These are phyloP conservation scores for Cepphus grylle DNA, from an alignment of 2,113 vertebrate species.

Conservation along the genomic window DNA sequence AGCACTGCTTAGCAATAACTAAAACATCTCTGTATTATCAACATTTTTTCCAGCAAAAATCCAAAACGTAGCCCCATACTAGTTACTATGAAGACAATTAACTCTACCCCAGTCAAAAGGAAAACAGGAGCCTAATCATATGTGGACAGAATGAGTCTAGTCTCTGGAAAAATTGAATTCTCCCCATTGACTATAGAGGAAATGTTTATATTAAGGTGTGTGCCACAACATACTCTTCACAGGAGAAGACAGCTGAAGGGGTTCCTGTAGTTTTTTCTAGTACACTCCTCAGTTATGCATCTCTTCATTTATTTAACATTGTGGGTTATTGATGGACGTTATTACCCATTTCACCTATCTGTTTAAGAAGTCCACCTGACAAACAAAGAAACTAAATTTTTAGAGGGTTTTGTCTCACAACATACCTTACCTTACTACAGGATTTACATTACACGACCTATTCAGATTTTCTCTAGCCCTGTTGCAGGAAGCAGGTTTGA, in stretches of 20 bases:
- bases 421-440: not conserved
- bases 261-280: not conserved
- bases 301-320: not conserved
- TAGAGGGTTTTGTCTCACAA: not conserved
- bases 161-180: not conserved
- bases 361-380: not conserved
- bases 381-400: not conserved
- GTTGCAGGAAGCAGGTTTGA: not conserved
- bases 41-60: not conserved
- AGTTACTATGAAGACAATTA: not conserved
- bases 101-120: not conserved
- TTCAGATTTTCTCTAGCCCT: not conserved
- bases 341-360: not conserved
- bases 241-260: not conserved
- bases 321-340: fast-evolving
- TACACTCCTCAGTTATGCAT: not conserved
- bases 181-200: not conserved
- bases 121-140: not conserved
- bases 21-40: not conserved
- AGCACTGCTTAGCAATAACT: not conserved
- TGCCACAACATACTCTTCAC: not conserved
- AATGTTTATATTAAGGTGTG: not conserved
- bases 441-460: not conserved
- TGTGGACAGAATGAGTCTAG: not conserved
- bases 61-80: not conserved